Base-by-base conservation (phyloP, 1,140 invertebrate species). In the Cotesia glomerata region DNA sequence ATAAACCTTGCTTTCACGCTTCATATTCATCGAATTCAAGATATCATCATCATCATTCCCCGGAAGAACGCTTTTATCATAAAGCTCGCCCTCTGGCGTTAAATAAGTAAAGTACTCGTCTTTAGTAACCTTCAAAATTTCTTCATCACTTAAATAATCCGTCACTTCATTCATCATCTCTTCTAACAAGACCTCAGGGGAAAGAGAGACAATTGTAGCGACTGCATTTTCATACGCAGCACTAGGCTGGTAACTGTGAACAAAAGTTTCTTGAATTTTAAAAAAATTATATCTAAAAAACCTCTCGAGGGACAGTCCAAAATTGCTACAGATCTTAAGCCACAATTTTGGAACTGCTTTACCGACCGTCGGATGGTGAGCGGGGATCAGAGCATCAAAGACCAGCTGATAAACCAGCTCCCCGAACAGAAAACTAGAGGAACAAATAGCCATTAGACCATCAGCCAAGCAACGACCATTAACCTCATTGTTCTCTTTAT, bases 1-100 rank as follows among this genome's bases (percentile, higher is more conserved):
- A 84, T 99, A 99, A 2, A 93, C 95, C 88, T 98, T 99, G 82
- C 95, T 99, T 81, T 99, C 97, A 52, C 97, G 89, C 86, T 97
- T 98, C 80, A 99, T 90, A 79, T 99, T 98, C 88, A 94, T 93
- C 14, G 91, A 90, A 63, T 90, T 89, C 79, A 91, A 77, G 39
- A 89, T 87, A 54, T 86, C 89, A 74, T 89, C 91, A 69, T 91
- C 91, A 64, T 92, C 90, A 75, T 89, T 91, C 1, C 91, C 92
- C 5, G 96, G 95, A 66, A 98, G 87, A 2, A 97, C 91, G 80
- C 91, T 93, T 84, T 95, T 97, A 86, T 99, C 96, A 82, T 94
- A 98, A 0, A 99, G 87, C 79, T 95, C 93, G 32, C 95, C 96
- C 72, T 97, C 94, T 1, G 95, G 95, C 26, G 93, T 97, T 49